Base-by-base conservation (phyloP, 2,797 vertebrate species). In the Sternotherus odoratus region DNA sequence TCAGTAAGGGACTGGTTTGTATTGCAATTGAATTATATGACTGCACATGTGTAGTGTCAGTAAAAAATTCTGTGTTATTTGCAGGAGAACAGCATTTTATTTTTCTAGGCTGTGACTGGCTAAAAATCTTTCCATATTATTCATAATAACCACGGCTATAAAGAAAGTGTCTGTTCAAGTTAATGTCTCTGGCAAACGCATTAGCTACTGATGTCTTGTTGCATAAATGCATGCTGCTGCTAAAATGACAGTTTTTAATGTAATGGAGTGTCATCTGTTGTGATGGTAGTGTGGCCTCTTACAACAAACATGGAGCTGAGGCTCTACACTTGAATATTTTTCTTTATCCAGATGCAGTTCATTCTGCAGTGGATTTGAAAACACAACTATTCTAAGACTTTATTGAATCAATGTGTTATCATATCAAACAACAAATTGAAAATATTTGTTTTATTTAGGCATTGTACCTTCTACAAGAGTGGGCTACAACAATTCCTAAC, bases 121-220 rank as follows among this genome's bases (percentile, higher is more conserved):
- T 96, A 94, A 94, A 89, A 82, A 79, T 81, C 87, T 94, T 97
- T 93, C 95, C 95, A 94, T 96, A 93, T 86, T 91, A 87, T 91
- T 89, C 77, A 85, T 95, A 95, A 97, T 94, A 97, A 95, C 87
- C 77, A 89, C 81, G 88, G 87, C 95, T 95, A 93, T 79, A 92
- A 96, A 97, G 96, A 97, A 95, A 90, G 92, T 97, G 97, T 97
- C 97, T 94, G 80, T 96, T 97, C 97, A 92, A 79, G 81, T 97
- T 88, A 97, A 51, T 83, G 89, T 97, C 95, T 97, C 48, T 82
- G 92, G 86, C 83, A 84, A 94, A 95, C 79, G 95, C 97, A 95
- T 96, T 97, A 97, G 96, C 92, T 95, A 89, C 95, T 91, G 96
- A 94, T 97, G 98, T 97, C 96, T 95, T 94, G 90, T 94, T 98